These are phyloP conservation scores for Caerostris darwini DNA, from an alignment of 1,140 invertebrate genomes.

Conservation along the genomic window DNA sequence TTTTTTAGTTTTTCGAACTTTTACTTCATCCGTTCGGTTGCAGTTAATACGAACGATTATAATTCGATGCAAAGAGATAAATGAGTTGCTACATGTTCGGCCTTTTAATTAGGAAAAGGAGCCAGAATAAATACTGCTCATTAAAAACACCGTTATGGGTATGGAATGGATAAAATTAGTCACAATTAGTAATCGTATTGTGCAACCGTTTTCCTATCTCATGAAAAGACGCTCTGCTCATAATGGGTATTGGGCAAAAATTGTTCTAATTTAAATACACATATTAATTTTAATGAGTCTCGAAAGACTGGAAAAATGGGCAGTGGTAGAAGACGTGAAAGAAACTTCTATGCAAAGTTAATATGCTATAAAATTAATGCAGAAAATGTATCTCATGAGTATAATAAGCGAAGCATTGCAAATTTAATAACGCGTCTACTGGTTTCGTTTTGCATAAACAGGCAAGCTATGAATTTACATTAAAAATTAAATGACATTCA, in stretches of 20 bases:
- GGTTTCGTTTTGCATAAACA: too few species aligned
- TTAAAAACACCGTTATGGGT: slow-evolving; percentile 15
- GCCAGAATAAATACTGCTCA: slow-evolving; percentile 21
- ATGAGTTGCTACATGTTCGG: neutral
- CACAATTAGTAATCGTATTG: neutral
- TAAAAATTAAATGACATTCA: too few species aligned
- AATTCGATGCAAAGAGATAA: slow-evolving; percentile 17
- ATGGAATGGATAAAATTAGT: neutral
- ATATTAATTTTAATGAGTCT: neutral
- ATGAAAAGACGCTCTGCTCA: neutral
- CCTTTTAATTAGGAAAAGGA: slow-evolving; percentile 16
- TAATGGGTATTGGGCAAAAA: neutral
- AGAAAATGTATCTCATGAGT: too few species aligned
- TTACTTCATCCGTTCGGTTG: neutral
- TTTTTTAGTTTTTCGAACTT: neutral
- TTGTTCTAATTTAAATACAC: neutral
- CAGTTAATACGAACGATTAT: slow-evolving; percentile 16
- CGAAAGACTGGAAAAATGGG: neutral
- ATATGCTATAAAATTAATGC: too few species aligned
- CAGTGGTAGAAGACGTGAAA: neutral
- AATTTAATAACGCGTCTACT: too few species aligned
- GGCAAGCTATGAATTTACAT: too few species aligned
- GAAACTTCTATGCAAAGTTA: neutral
- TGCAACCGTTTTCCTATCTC: neutral
- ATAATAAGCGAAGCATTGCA: too few species aligned